Base-by-base conservation (phyloP, 1,140 invertebrate species). In the Dufourea novaeangliae region DNA sequence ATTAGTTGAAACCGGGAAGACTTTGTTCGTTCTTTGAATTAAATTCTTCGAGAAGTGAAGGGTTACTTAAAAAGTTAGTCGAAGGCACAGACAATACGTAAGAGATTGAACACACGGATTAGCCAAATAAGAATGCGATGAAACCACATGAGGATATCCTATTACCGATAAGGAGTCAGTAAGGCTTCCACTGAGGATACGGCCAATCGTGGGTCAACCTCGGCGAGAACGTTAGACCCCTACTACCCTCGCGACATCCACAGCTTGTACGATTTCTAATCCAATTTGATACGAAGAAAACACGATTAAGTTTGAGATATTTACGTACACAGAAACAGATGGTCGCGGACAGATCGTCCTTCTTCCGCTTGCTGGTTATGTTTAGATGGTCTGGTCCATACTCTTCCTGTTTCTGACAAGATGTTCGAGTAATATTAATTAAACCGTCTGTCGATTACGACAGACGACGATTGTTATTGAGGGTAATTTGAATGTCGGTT, bases 211-310 rank as follows among this genome's bases (percentile, higher is more conserved):
- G 85, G 89, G 82, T 88, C 87, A 90, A 92, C 87, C 89, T 88
- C 54, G 82, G 68, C 74, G 80, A 78, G 78, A 86, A 87, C 81
- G 86, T 86, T 86, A 85, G 83, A 88, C 84, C 85, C 86, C 89
- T 88, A 84, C 84, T 83, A 83, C 86, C 85, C 86, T 87, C 82
- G 84, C 85, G 78, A 84, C 82, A 83, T 64, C 85, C 84, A 89
- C 86, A 91, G 89, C 90, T 93, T 93, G 90, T 93, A 93, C 89
- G 92, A 92, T 92, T 93, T 93, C 92, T 92, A 90, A 92, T 92
- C 91, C 91, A 88, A 91, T 91, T 91, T 88, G 80, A 83, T 88
- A 85, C 74, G 54, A 88, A 91, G 87, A 87, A 91, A 89, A 91
- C 87, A 87, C 86, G 86, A 90, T 89, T 89, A 89, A 85, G 76